These are phyloP conservation scores for Drosophila subpulchrella DNA, from an alignment of 1,140 invertebrate genomes.

Conservation along the genomic window DNA sequence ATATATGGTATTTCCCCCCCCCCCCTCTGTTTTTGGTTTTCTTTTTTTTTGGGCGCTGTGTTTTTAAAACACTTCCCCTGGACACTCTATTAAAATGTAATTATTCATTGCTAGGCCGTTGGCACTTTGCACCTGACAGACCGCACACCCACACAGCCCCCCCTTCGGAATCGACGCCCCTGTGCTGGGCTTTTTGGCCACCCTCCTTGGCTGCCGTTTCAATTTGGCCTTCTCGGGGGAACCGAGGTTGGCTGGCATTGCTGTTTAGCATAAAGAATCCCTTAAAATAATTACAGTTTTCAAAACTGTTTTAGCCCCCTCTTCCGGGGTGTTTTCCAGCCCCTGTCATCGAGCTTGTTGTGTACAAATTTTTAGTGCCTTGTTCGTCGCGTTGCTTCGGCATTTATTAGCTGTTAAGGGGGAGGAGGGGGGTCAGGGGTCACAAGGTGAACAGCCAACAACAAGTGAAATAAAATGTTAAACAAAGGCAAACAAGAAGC, in stretches of 20 bases:
- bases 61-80: conserved; percentile 69
- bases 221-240: conserved; percentile 39
- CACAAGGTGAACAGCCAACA: conserved; percentile 31
- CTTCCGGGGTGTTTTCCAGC: background rate
- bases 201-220: conserved; percentile 34
- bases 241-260: conserved; percentile 5
- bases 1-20: too few species aligned
- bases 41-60: conserved; percentile 32
- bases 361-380: conserved; percentile 74
- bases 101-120: conserved; percentile 77
- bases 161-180: background rate
- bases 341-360: conserved; percentile 47
- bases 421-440: background rate
- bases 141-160: conserved; percentile 10
- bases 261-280: conserved; percentile 79
- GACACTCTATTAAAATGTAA: conserved; percentile 80
- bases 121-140: conserved; percentile 73
- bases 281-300: conserved; percentile 80
- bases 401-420: conserved; percentile 61
- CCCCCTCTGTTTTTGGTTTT: too few species aligned
- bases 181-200: background rate
- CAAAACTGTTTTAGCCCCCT: conserved; percentile 34
- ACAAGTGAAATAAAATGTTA: conserved; percentile 78
- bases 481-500: conserved; percentile 72
- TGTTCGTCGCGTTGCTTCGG: conserved; percentile 61